These are phyloP conservation scores for Andrena flavipes DNA, from an alignment of 2,888 invertebrate genomes.

Conservation along the genomic window DNA sequence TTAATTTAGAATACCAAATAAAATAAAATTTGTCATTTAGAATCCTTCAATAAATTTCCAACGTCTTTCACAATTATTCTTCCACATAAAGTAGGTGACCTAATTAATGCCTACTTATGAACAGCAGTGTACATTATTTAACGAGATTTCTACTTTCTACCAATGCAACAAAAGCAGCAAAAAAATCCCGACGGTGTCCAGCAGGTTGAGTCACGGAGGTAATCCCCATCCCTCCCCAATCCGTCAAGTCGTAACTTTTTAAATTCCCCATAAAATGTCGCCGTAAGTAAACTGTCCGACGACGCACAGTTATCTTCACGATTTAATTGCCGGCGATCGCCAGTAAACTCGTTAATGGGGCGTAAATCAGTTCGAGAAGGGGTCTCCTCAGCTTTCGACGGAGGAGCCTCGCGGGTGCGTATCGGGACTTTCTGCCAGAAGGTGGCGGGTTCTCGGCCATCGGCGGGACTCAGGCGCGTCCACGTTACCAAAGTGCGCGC, in stretches of 20 bases:
- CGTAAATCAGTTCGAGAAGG: conserved; percentile 37
- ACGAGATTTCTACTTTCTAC: no score
- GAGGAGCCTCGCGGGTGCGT: not conserved
- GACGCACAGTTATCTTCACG: not conserved
- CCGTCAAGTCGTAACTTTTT: conserved; percentile 28
- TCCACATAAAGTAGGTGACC: no score
- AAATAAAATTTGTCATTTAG: no score
- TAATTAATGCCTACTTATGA: no score
- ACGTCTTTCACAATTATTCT: no score
- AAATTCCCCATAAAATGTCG: conserved; percentile 39
- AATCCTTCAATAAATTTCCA: no score
- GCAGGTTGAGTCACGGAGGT: not conserved
- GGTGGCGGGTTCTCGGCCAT: not conserved
- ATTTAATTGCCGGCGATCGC: conserved; percentile 50
- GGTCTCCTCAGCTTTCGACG: not conserved
- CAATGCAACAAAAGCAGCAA: no score
- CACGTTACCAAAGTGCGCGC: conserved; percentile 32
- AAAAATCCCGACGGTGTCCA: no score
- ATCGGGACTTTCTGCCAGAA: not conserved
- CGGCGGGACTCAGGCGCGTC: conserved; percentile 34
- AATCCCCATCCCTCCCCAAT: conserved; percentile 6
- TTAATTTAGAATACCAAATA: no score
- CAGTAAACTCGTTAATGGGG: conserved; percentile 34
- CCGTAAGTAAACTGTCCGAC: not conserved
- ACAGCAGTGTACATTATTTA: no score